Conservation (phyloP, 2,888 invertebrate genomes). For the Nomada fabriciana region DNA sequence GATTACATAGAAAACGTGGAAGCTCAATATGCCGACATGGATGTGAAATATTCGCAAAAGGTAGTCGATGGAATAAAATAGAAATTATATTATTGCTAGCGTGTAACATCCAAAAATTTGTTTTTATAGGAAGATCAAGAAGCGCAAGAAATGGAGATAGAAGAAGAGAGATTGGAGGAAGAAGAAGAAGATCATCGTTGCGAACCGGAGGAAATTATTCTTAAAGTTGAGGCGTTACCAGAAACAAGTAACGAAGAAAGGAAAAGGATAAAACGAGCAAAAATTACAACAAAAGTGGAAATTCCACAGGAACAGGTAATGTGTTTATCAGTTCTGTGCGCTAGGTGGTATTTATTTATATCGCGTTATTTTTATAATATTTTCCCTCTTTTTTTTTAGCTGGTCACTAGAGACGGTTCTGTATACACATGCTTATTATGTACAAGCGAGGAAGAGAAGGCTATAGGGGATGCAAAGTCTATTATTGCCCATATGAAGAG, state of each 20-base stretch:
- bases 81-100: background rate
- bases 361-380: background rate
- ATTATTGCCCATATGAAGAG: slow-evolving; percentile 88
- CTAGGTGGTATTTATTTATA: background rate
- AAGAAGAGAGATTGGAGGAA: slow-evolving; percentile 50
- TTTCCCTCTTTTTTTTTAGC: slow-evolving; percentile 55
- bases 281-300: slow-evolving; percentile 59
- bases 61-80: slow-evolving; percentile 23
- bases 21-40: slow-evolving; percentile 43
- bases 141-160: slow-evolving; percentile 42
- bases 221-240: slow-evolving; percentile 50
- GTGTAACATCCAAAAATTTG: slow-evolving; percentile 8
- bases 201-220: slow-evolving; percentile 49
- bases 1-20: slow-evolving; percentile 80
- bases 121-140: slow-evolving; percentile 46
- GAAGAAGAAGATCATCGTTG: slow-evolving; percentile 49
- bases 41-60: slow-evolving; percentile 40
- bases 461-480: slow-evolving; percentile 86
- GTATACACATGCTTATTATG: slow-evolving; percentile 87
- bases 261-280: slow-evolving; percentile 54
- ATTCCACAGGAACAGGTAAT: slow-evolving; percentile 61
- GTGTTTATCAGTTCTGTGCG: background rate
- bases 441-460: slow-evolving; percentile 81
- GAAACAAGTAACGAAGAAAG: slow-evolving; percentile 60
- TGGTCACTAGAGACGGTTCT: slow-evolving; percentile 82